These are phyloP conservation scores for Watsonalla binaria DNA, from an alignment of 2,888 invertebrate species.

Conservation along the genomic window DNA sequence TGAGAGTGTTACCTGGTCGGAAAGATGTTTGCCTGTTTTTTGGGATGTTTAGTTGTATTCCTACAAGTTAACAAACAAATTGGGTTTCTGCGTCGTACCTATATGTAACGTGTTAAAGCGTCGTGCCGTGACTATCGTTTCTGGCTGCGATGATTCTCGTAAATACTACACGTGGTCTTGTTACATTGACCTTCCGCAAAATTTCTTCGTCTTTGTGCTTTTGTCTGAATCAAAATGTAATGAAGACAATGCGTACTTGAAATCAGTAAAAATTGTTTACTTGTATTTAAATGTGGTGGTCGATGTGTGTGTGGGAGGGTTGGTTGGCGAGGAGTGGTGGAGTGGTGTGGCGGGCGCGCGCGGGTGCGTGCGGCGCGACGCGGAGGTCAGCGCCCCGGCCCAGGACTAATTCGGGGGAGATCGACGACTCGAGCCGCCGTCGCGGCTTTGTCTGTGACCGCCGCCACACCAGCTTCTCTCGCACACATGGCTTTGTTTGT, in stretches of 20 bases:
- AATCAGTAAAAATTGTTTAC: slow-evolving; percentile 24
- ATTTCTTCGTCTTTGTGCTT: slow-evolving; percentile 35
- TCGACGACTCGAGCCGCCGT: slow-evolving; percentile 65
- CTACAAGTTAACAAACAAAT: slow-evolving; percentile 28
- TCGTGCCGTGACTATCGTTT: slow-evolving; percentile 16
- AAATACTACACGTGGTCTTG: slow-evolving; percentile 37
- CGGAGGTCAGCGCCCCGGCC: slow-evolving; percentile 72
- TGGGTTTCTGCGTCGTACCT: slow-evolving; percentile 22
- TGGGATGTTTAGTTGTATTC: not conserved
- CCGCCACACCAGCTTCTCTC: slow-evolving; percentile 28
- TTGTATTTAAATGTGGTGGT: not conserved
- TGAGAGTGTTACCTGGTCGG: no score
- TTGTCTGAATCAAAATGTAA: slow-evolving; percentile 24
- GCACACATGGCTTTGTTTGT: slow-evolving; percentile 52
- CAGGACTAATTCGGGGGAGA: slow-evolving; percentile 78
- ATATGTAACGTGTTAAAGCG: slow-evolving; percentile 33
- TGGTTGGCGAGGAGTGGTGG: slow-evolving; percentile 21
- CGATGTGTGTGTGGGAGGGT: not conserved
- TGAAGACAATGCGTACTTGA: slow-evolving; percentile 19
- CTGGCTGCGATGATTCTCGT: slow-evolving; percentile 13
- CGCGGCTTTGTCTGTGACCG: slow-evolving; percentile 69
- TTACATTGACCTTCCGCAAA: slow-evolving; percentile 44
- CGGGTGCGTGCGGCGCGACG: slow-evolving; percentile 39
- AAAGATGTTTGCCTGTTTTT: not conserved
- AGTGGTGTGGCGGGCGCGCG: slow-evolving; percentile 25